Base-by-base conservation (phyloP, 2,888 invertebrate species). In the Hirtodrosophila cameraria region DNA sequence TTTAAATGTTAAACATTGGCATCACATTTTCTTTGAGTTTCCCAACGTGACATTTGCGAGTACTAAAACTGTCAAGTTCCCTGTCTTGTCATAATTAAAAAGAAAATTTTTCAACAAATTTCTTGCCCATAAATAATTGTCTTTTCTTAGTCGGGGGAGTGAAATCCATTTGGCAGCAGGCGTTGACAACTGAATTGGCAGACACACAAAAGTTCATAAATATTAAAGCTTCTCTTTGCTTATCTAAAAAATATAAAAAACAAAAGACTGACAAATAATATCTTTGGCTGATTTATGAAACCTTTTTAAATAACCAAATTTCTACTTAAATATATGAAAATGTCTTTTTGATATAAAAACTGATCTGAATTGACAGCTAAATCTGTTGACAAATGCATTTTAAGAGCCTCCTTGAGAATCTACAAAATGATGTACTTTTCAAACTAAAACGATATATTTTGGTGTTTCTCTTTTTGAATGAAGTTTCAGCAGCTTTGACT, bases 31-130 rank as follows among this genome's bases (percentile, higher is more conserved):
- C 25, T 49, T 11, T 23, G 41, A 42, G 49, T 70, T 48, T 63
- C n/a, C 38, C 20, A 3, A 45, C 52, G 63, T 50, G 82, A 77
- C 75, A 77, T 54, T 78, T 57, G 60, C 39, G 55, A 71, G 68
- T 63, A 77, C 55, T 72, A 70, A 63, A 79, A 65, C 79, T 87
- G 84, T 86, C 88, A 86, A 64, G 75, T 69, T 55, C 35, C 54
- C 67, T 55, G 73, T 83, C 86, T 81, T 87, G 86, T 86, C 86
- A 87, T 84, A 86, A 87, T 79, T 86, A 86, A 84, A 73, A 63
- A 57, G 43, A 71, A 75, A 65, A 63, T 55, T 48, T 54, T 55
- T 55, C 23, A 74, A 76, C 76, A 76, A 74, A 74, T 74, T 71
- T 55, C 36, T 41, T 54, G 30, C 8, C 42, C 73, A 74, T 74